These are phyloP conservation scores for Philopotamus ludificatus DNA, from an alignment of 1,140 invertebrate genomes.

Conservation along the genomic window DNA sequence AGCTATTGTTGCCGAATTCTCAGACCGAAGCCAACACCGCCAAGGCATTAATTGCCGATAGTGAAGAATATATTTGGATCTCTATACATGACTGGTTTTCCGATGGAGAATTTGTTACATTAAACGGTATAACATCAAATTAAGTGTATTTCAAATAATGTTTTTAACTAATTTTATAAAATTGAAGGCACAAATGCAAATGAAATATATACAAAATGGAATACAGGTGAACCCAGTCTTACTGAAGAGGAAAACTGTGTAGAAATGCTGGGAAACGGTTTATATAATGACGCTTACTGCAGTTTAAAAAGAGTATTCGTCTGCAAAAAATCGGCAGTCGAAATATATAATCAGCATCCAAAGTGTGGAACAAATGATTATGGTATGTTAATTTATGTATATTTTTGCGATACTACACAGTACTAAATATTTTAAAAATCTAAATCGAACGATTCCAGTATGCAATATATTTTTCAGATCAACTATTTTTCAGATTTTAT, in stretches of 20 bases:
- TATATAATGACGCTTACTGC: not conserved
- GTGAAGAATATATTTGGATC: not conserved
- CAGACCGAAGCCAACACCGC: not conserved
- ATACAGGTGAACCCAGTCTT: not conserved
- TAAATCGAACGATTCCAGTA: not conserved
- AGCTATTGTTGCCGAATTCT: constrained; percentile 43
- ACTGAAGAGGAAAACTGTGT: not conserved
- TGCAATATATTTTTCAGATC: too few species aligned
- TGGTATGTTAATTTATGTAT: too few species aligned
- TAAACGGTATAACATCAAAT: constrained; percentile 8
- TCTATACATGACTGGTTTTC: constrained; percentile 1
- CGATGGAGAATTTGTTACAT: not conserved
- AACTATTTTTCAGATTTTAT: constrained; percentile 3
- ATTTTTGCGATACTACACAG: too few species aligned
- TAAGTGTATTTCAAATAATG: not conserved
- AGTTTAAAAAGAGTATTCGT: not conserved
- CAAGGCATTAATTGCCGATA: not conserved
- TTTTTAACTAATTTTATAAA: not conserved
- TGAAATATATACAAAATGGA: not conserved
- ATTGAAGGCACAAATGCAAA: not conserved
- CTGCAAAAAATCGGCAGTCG: not conserved
- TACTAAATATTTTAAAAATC: too few species aligned
- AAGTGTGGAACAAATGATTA: constrained; percentile 4
- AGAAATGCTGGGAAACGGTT: not conserved
- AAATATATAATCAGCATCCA: not conserved